A percentile compares a stretch with the other conserved stretches of the same genome.
Conservation (phyloP, 2,797 vertebrate genomes). For the Cottoperca gobio region DNA sequence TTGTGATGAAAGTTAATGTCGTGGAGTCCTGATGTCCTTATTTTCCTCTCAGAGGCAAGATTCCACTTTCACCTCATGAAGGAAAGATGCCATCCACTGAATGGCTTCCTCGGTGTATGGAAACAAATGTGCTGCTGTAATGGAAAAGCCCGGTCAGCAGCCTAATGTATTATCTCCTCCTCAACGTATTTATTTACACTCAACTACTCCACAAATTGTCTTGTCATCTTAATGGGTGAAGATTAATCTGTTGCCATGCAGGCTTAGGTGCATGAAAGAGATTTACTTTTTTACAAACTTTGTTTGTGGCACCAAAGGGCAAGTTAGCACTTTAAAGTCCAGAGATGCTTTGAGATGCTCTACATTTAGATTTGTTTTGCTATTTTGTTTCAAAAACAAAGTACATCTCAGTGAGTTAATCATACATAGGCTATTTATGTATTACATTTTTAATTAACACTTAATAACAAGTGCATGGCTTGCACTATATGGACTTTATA, state of each 20-base stretch:
- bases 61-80: slow-evolving; percentile 81
- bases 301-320: slow-evolving; percentile 71
- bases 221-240: slow-evolving; percentile 87
- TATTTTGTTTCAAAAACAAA: slow-evolving; percentile 20
- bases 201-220: slow-evolving; percentile 88
- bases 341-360: slow-evolving; percentile 14
- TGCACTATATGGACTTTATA: slow-evolving; percentile 19
- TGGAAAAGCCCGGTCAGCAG: slow-evolving; percentile 85
- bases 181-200: slow-evolving; percentile 90
- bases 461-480: slow-evolving; percentile 13
- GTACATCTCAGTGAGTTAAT: slow-evolving; percentile 21
- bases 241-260: slow-evolving; percentile 87
- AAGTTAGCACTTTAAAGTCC: slow-evolving; percentile 69
- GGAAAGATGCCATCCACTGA: slow-evolving; percentile 74
- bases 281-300: slow-evolving; percentile 82
- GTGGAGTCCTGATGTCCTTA: slow-evolving; percentile 80
- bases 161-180: slow-evolving; percentile 89
- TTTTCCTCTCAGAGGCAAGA: slow-evolving; percentile 79
- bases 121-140: slow-evolving; percentile 88
- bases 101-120: slow-evolving; percentile 80
- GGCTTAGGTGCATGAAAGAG: slow-evolving; percentile 83
- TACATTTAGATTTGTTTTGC: not conserved
- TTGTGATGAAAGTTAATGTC: slow-evolving; percentile 89
- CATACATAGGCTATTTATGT: slow-evolving; percentile 20
- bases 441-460: slow-evolving; percentile 46